Percentiles rank a stretch among this genome's conserved stretches.
These are phyloP conservation scores for Clusia tigrina DNA, from an alignment of 2,888 invertebrate genomes.

Conservation along the genomic window DNA sequence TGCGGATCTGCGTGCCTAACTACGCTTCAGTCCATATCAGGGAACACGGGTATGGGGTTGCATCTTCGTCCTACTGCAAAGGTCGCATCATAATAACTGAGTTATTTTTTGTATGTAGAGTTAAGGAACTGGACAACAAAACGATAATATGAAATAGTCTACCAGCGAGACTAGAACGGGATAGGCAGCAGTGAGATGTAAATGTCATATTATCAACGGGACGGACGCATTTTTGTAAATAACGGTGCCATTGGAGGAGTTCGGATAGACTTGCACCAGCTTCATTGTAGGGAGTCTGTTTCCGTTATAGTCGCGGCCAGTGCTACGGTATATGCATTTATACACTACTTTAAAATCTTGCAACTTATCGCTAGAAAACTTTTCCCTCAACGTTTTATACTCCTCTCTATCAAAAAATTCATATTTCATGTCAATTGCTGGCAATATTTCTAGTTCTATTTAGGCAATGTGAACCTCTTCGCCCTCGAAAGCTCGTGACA, in stretches of 20 bases:
- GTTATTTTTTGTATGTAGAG: neutral
- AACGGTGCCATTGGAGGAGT: constrained; percentile 5
- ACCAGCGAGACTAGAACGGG: neutral
- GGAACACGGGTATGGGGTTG: too few species aligned
- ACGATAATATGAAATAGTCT: neutral
- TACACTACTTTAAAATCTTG: constrained; percentile 19
- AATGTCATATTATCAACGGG: constrained; percentile 19
- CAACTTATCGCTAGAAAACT: neutral
- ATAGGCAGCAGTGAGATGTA: constrained; percentile 25
- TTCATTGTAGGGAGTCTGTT: neutral
- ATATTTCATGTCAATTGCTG: neutral
- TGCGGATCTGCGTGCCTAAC: too few species aligned
- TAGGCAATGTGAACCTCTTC: neutral
- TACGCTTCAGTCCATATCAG: too few species aligned
- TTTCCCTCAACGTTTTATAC: constrained; percentile 7
- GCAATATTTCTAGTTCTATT: neutral
- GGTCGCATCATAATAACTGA: constrained; percentile 4
- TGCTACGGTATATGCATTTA: constrained; percentile 9
- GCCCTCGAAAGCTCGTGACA: constrained; percentile 23
- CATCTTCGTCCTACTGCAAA: too few species aligned
- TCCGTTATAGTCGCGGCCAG: neutral
- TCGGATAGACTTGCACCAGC: too few species aligned
- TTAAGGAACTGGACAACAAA: constrained; percentile 19
- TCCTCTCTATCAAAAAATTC: neutral
- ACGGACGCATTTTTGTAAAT: neutral